Percentiles rank a stretch among this genome's conserved stretches.
These are phyloP conservation scores for Mesochorus sp. DNA, from an alignment of 2,888 invertebrate genomes.

Conservation along the genomic window DNA sequence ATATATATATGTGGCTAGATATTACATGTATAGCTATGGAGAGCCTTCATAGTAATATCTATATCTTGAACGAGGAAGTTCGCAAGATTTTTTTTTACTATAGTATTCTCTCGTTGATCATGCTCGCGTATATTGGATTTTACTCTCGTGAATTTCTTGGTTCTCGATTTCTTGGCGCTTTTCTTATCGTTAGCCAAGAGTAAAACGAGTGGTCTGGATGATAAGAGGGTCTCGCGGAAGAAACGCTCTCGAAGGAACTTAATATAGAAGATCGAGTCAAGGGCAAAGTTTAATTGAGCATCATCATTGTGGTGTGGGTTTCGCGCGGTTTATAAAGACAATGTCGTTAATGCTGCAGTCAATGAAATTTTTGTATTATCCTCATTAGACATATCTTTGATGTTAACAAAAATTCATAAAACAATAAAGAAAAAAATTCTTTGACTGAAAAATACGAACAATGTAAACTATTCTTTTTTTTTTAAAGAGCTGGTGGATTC, in stretches of 20 bases:
- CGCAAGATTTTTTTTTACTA: slow-evolving; percentile 16
- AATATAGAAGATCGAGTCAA: slow-evolving; percentile 2
- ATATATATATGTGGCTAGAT: no score
- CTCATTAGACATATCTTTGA: background rate
- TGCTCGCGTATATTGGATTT: slow-evolving; percentile 38
- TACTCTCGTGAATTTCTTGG: slow-evolving; percentile 24
- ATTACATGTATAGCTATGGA: no score
- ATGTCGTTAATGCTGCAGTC: background rate
- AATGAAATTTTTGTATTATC: background rate
- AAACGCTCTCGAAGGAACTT: background rate
- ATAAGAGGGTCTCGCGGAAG: slow-evolving; percentile 19
- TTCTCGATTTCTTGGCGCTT: slow-evolving; percentile 15
- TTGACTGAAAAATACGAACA: background rate
- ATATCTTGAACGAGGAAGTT: slow-evolving; percentile 12
- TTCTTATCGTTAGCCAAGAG: slow-evolving; percentile 41
- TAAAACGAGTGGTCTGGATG: slow-evolving; percentile 30
- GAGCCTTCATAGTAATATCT: slow-evolving; percentile 30
- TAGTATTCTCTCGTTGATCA: background rate
- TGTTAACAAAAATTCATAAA: background rate
- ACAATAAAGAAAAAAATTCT: background rate
- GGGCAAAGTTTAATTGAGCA: slow-evolving; percentile 44
- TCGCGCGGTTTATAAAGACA: background rate
- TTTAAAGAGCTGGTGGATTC: no score
- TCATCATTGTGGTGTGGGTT: background rate
- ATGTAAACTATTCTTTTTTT: no score